These are phyloP conservation scores for Orgyia antiqua DNA, from an alignment of 2,888 invertebrate species.

Conservation along the genomic window DNA sequence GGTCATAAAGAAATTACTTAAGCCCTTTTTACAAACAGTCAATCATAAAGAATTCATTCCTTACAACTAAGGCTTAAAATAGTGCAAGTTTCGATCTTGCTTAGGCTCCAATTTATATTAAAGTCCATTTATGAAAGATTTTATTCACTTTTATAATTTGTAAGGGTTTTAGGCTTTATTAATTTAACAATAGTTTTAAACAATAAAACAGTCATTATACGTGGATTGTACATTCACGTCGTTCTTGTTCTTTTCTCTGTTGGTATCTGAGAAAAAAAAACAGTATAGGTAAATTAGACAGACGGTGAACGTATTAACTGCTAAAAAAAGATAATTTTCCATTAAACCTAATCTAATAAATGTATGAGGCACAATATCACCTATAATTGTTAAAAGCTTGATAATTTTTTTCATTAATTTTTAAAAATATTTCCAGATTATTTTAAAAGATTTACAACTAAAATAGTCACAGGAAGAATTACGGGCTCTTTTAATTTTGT, in stretches of 20 bases:
- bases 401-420: too few species aligned
- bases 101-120: not conserved
- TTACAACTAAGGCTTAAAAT: constrained; percentile 3
- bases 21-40: constrained; percentile 22
- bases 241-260: constrained; percentile 85
- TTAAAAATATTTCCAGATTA: too few species aligned
- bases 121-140: not conserved
- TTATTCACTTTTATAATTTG: constrained; percentile 8
- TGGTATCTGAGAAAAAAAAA: constrained; percentile 79
- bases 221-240: constrained; percentile 86
- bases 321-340: too few species aligned
- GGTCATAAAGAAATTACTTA: constrained; percentile 16
- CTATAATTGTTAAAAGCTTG: too few species aligned
- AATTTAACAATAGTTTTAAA: constrained; percentile 17
- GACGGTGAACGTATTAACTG: too few species aligned
- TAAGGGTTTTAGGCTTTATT: constrained; percentile 18
- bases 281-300: not conserved
- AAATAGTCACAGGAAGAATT: too few species aligned
- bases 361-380: too few species aligned
- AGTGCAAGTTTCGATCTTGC: not conserved
- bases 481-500: too few species aligned
- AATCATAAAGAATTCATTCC: constrained; percentile 9
- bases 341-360: too few species aligned
- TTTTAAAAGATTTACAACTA: too few species aligned
- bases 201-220: constrained; percentile 75